phyloP scores from a whole-genome alignment of 1,140 invertebrate genomes.

The Drosophila varians region DNA sequence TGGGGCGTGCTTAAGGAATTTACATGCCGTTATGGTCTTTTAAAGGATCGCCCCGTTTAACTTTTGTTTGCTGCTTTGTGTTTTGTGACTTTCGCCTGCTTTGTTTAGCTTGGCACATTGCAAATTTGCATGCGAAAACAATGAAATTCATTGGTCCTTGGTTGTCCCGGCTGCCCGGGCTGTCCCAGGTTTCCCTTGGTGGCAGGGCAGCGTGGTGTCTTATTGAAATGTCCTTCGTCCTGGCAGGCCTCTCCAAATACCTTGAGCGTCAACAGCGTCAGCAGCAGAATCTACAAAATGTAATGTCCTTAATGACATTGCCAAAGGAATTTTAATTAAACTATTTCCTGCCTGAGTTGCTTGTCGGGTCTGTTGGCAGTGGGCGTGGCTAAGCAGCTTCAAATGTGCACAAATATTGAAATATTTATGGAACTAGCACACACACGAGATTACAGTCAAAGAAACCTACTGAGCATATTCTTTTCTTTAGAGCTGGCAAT shows the following conservation, averaged over 20 bases:
- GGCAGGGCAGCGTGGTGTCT: constrained; percentile 14
- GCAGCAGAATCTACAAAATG: constrained; percentile 51
- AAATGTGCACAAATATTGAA: constrained; percentile 79
- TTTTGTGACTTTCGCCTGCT: constrained; percentile 58
- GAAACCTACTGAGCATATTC: neutral
- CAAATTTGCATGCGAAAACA: constrained; percentile 75
- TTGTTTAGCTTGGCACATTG: constrained; percentile 53
- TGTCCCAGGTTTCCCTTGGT: no score
- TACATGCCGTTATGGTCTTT: constrained; percentile 59
- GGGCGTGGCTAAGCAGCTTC: constrained; percentile 68
- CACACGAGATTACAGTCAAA: constrained; percentile 19
- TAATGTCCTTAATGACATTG: constrained; percentile 75
- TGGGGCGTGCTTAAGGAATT: constrained; percentile 61
- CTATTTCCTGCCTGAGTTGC: constrained; percentile 68
- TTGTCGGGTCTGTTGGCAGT: constrained; percentile 13
- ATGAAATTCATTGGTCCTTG: constrained; percentile 61
- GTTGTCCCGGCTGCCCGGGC: neutral
- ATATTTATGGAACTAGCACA: constrained; percentile 66
- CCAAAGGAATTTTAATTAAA: constrained; percentile 79
- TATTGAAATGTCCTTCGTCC: constrained; percentile 57
- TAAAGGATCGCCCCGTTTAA: constrained; percentile 67
- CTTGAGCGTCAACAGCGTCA: constrained; percentile 25
- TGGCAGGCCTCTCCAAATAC: constrained; percentile 38
- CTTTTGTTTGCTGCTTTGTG: constrained; percentile 42
- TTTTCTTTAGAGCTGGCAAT: neutral